Base-by-base conservation (phyloP, 2,888 invertebrate genomes). In the Callyntrura sp. region DNA sequence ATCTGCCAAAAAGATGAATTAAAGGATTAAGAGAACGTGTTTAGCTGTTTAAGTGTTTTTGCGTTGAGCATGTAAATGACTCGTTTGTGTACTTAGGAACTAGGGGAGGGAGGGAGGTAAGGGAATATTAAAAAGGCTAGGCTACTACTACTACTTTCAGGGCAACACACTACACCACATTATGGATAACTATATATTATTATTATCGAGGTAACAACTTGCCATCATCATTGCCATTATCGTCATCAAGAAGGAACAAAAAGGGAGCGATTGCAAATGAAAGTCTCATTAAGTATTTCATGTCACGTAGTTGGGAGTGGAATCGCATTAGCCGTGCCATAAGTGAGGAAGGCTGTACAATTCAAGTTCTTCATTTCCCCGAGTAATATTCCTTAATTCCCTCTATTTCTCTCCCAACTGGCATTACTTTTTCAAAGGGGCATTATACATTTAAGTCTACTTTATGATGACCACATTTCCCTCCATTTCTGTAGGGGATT, bases 231-330 rank as follows among this genome's bases (percentile, higher is more conserved):
- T 79, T 20, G 23, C 60, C 57, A 35, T 60, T 28, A 45, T 76
- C 76, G 51, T 79, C 79, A 79, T 78, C 23, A 70, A 55, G 48
- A 23, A 14, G 51, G 28, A 57, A 65, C 68, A 83, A 79, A 79
- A 79, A 79, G 25, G 76, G 51, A 76, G 76, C 51, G 76, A 20
- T 76, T 35, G 57, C 43, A 60, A 85, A 73, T 76, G 85, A 85
- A 85, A 85, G 85, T 85, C 76, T 85, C 73, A 85, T 85, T 85
- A 85, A 57, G 73, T 73, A 85, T 76, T 85, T 51, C 85, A 85
- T 55, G 85, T 85, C 85, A 85, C 85, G 85, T 73, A 60, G 48
- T 45, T 51, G 60, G 60, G 73, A 57, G 60, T 73, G 25, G 76
- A 85, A 85, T 85, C 85, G 76, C 85, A 85, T 85, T 73, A 85